Conservation (phyloP, 2,113 vertebrate genomes). For the Helogale parvula region DNA sequence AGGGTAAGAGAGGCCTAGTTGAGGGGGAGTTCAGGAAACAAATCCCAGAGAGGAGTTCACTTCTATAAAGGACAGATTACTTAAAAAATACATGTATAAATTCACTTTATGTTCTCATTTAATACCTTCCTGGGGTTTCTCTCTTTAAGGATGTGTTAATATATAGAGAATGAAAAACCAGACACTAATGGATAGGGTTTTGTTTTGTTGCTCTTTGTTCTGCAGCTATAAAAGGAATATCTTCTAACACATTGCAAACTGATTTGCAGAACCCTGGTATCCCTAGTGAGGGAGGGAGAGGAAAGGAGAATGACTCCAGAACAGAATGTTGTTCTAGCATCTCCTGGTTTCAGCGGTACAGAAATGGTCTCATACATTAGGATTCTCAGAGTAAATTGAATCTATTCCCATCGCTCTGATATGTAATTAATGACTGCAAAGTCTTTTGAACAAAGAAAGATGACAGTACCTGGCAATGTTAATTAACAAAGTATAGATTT, state of each 20-base stretch:
- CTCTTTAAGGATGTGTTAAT: not conserved
- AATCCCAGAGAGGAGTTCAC: not conserved
- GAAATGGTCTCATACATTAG: not conserved
- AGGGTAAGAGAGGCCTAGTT: not conserved
- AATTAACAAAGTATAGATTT: conserved; percentile 31
- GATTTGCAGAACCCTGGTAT: not conserved
- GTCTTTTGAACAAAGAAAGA: not conserved
- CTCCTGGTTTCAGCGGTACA: not conserved
- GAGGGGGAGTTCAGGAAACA: not conserved
- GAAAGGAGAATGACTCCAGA: not conserved
- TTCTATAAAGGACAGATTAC: not conserved
- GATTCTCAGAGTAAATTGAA: not conserved
- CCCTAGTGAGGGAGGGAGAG: not conserved
- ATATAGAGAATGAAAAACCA: not conserved
- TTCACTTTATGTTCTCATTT: conserved; percentile 9
- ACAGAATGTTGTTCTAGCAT: not conserved
- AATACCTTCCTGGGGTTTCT: not conserved
- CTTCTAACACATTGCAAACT: not conserved
- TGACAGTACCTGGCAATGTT: not conserved
- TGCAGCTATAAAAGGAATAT: not conserved
- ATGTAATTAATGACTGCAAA: conserved; percentile 5
- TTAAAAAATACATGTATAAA: conserved; percentile 5
- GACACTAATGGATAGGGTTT: not conserved
- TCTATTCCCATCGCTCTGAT: not conserved
- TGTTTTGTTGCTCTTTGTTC: not conserved